Percentiles rank a stretch among this genome's conserved stretches.
Conservation (phyloP, 1,140 invertebrate genomes). For the Heterodera schachtii region DNA sequence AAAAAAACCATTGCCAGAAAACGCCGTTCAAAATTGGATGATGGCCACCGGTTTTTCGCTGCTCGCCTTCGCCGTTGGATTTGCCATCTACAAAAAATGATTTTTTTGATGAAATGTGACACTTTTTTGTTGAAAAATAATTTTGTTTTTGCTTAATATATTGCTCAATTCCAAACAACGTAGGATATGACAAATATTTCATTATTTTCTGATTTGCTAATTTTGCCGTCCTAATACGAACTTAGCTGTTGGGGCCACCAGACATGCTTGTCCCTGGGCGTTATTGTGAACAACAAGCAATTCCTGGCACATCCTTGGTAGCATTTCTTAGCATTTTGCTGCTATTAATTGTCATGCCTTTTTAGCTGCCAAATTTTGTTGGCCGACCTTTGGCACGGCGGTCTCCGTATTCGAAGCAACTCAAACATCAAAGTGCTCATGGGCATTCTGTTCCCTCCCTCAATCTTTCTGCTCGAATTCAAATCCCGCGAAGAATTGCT, state of each 20-base stretch:
- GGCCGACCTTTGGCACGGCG: constrained; percentile 97
- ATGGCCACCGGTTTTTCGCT: no score
- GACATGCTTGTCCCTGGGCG: constrained; percentile 83
- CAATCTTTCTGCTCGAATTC: constrained; percentile 87
- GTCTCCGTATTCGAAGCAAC: constrained; percentile 81
- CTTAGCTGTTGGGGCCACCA: constrained; percentile 95
- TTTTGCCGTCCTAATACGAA: no score
- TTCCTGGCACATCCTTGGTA: constrained; percentile 84
- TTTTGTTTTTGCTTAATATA: no score
- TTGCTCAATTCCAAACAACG: no score
- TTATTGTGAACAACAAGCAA: constrained; percentile 84
- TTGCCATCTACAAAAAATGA: no score
- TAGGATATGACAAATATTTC: no score
- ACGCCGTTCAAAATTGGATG: no score
- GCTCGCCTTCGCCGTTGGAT: no score
- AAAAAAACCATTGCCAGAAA: no score
- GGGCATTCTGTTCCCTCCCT: constrained; percentile 82
- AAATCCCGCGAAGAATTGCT: constrained; percentile 79
- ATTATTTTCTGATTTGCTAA: no score
- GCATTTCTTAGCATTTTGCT: not conserved
- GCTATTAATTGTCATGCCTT: not conserved
- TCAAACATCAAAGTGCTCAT: constrained; percentile 78
- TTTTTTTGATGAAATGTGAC: no score
- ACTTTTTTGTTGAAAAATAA: no score
- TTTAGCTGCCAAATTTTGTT: constrained; percentile 86